Percentiles rank a stretch among this genome's conserved stretches.
These are phyloP conservation scores for Acanthopagrus latus DNA, from an alignment of 2,797 vertebrate species.

Conservation along the genomic window DNA sequence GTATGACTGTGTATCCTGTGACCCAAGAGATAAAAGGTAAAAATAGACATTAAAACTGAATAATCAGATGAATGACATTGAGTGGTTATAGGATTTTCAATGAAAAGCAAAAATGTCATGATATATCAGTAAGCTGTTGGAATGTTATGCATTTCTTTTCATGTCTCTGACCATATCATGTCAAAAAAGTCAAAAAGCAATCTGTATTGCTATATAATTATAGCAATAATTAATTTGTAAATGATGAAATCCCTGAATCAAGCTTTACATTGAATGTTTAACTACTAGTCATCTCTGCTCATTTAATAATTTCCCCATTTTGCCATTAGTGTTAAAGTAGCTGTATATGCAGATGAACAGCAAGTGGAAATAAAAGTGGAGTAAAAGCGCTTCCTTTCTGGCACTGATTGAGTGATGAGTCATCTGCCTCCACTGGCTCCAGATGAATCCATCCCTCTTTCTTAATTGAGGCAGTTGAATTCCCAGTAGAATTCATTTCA, in stretches of 20 bases:
- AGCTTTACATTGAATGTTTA: slow-evolving; percentile 14
- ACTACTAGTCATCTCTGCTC: slow-evolving; percentile 1
- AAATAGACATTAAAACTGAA: background rate
- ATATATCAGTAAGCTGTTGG: background rate
- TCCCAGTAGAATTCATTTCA: slow-evolving; percentile 44
- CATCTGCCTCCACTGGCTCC: slow-evolving; percentile 44
- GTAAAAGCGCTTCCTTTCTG: slow-evolving; percentile 38
- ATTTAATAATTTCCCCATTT: slow-evolving; percentile 28
- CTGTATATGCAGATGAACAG: slow-evolving; percentile 38
- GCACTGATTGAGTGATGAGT: slow-evolving; percentile 54
- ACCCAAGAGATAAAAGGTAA: background rate
- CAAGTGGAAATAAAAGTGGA: slow-evolving; percentile 44
- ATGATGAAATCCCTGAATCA: background rate
- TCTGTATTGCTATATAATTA: background rate
- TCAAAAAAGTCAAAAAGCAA: slow-evolving; percentile 9
- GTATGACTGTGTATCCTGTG: too few relatives aligned
- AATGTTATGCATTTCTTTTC: background rate
- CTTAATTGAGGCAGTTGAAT: slow-evolving; percentile 44
- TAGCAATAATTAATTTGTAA: background rate
- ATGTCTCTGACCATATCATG: background rate
- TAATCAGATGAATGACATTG: background rate
- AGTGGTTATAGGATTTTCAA: background rate
- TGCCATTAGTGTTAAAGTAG: slow-evolving; percentile 34
- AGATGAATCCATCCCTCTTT: slow-evolving; percentile 61
- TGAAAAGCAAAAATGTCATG: background rate